phyloP scores from a whole-genome alignment of 2,113 vertebrate genomes.

The Dryoscopus gambensis region DNA sequence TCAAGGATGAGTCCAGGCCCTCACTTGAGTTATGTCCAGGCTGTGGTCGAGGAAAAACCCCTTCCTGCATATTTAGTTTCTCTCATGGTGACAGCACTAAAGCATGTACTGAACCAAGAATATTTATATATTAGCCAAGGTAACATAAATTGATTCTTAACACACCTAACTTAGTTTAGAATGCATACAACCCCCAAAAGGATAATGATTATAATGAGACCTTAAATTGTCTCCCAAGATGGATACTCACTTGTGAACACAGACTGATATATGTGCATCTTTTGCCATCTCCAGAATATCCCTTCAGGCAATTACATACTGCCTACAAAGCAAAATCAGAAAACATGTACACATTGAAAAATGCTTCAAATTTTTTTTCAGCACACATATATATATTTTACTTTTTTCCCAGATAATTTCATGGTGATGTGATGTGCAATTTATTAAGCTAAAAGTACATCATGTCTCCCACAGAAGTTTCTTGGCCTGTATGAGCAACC shows the following conservation, averaged over 20 bases:
- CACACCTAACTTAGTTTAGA: neutral
- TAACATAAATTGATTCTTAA: neutral
- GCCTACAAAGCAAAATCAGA: constrained; percentile 71
- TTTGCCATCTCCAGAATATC: constrained; percentile 80
- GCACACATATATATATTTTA: neutral
- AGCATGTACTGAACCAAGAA: neutral
- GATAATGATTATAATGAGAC: neutral
- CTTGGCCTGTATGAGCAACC: neutral
- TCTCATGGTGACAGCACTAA: neutral
- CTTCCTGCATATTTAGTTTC: neutral
- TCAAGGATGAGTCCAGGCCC: neutral
- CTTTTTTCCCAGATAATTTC: neutral
- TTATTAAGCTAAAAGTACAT: neutral
- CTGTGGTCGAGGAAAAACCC: neutral
- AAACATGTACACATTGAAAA: neutral
- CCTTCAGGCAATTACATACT: constrained; percentile 78
- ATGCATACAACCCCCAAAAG: neutral
- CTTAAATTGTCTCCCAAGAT: neutral
- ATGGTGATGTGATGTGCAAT: neutral
- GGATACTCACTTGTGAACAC: constrained; percentile 78
- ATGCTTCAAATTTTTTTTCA: neutral
- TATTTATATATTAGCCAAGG: neutral
- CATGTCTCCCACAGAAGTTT: neutral
- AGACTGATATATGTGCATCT: constrained; percentile 76
- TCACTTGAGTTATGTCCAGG: neutral